Percentiles rank a stretch among this genome's conserved stretches.
phyloP scores from a whole-genome alignment of 2,888 invertebrate genomes.

The Acholoe squamosa region DNA sequence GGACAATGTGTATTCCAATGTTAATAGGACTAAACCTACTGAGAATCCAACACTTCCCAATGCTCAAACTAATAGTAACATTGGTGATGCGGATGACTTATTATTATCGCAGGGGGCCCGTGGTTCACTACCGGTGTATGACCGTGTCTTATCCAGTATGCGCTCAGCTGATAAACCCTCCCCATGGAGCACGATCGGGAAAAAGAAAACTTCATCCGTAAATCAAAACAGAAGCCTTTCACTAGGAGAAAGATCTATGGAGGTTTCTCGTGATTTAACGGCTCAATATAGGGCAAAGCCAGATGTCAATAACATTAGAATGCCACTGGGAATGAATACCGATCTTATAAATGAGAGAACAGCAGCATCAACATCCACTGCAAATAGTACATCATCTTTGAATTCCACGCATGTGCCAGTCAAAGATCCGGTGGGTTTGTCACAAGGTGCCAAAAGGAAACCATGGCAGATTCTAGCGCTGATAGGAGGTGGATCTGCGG shows the following conservation, averaged over 20 bases:
- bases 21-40: no score
- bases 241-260: no score
- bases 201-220: not conserved
- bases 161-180: not conserved
- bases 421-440: no score
- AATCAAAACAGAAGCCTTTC: not conserved
- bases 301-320: no score
- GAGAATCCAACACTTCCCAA: not conserved
- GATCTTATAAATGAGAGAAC: no score
- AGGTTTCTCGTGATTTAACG: no score
- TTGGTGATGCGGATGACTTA: not conserved
- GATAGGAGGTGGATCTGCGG: not conserved
- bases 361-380: no score
- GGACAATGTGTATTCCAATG: no score
- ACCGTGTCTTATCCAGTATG: not conserved
- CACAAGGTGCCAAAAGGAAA: not conserved
- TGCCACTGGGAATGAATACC: no score
- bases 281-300: no score
- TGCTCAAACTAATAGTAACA: not conserved
- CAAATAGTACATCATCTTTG: no score
- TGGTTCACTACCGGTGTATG: not conserved
- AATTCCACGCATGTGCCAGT: no score
- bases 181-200: constrained; percentile 33
- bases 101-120: constrained; percentile 37
- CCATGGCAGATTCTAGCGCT: constrained; percentile 33